phyloP scores from a whole-genome alignment of 2,113 vertebrate genomes.

The Rhegmatorhina hoffmannsi region DNA sequence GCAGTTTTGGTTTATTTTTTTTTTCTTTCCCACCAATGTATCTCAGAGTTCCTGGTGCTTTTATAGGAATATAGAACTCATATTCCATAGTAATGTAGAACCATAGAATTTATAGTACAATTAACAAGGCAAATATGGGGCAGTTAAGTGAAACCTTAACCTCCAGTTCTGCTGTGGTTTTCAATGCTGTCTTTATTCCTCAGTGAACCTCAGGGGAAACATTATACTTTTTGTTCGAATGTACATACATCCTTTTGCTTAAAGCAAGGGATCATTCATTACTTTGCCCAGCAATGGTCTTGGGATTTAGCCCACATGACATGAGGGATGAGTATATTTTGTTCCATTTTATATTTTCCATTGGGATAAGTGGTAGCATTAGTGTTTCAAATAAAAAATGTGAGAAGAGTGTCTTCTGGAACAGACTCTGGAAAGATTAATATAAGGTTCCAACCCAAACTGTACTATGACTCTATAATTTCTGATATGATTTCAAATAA shows the following conservation, averaged over 20 bases:
- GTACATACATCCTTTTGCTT: neutral
- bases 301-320: neutral
- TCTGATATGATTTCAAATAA: neutral
- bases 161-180: neutral
- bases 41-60: neutral
- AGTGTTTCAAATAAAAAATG: neutral
- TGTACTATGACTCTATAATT: neutral
- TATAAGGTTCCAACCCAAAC: neutral
- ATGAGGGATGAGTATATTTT: neutral
- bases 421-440: neutral
- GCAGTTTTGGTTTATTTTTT: neutral
- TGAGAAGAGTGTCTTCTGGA: neutral
- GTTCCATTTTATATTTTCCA: neutral
- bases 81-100: neutral
- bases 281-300: neutral
- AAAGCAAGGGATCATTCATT: neutral
- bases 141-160: neutral
- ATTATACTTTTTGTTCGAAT: neutral
- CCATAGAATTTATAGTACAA: neutral
- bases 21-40: neutral
- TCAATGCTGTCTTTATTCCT: neutral
- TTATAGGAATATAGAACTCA: neutral
- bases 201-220: neutral
- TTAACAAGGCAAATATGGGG: neutral
- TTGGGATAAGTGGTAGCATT: neutral